Base-by-base conservation (phyloP, 2,797 vertebrate genomes). In the Catharus ustulatus region DNA sequence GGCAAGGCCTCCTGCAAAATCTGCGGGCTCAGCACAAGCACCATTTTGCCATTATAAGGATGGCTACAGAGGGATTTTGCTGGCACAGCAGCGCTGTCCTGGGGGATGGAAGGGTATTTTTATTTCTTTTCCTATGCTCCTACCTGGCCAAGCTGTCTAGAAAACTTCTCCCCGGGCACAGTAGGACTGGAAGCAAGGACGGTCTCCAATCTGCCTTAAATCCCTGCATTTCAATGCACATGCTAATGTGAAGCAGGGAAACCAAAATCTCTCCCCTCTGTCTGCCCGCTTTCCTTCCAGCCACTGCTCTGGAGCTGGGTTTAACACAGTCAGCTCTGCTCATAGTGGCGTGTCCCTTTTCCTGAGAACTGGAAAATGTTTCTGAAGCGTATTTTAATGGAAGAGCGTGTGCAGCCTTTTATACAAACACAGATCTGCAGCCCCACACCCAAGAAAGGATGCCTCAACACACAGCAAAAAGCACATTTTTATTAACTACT, bases 21-120 rank as follows among this genome's bases (percentile, higher is more conserved):
- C 67, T 59, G 94, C 64, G 30, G 17, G 71, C 84, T 96, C 96
- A 95, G 96, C 96, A 95, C 59, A 77, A 96, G 87, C 83, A 66
- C 80, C 72, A 32, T 93, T 95, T 94, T 90, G 92, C 96, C 95
- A 92, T 89, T 91, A 87, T 71, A 92, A 91, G 89, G 90, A 91
- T 29, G 69, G 93, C 80, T 85, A 84, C 77, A 66, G 88, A 1
- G 38, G 92, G 93, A 74, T 96, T 95, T 73, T 79, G 92, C 96
- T 92, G 83, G 93, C 93, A 84, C 93, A 89, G 94, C 95, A 94
- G 71, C 48, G 20, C 57, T 84, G 45, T 46, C 82, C 83, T 40
- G 16, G 32, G 52, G 32, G 15, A 67, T 67, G 43, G 40, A 49
- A 40, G 10, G 46, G 48, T 34, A 15, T 79, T 75, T 63, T 54